Evolutionary conservation across 1,140 invertebrate genomes (phyloP).

Genomic region (Tribolium madens): DNA sequence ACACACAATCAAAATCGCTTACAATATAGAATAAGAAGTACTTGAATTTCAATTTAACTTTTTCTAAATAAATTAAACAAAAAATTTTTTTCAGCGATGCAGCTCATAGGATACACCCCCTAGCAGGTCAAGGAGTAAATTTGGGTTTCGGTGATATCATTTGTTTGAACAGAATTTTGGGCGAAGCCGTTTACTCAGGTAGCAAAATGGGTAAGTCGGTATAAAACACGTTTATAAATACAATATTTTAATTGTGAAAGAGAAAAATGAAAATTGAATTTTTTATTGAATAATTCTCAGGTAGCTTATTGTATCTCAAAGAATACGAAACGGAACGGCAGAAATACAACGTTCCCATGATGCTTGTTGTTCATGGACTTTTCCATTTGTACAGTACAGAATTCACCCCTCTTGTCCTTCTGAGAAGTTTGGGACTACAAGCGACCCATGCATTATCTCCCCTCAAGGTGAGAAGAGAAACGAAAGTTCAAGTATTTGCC

Average conservation of each 20-base stretch:
- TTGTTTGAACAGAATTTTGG: constrained; percentile 77
- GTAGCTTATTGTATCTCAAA: constrained; percentile 75
- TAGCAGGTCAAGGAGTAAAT: constrained; percentile 98
- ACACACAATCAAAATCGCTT: too few species aligned
- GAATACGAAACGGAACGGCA: constrained; percentile 90
- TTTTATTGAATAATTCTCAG: constrained; percentile 62
- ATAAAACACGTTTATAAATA: background rate
- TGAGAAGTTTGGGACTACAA: constrained; percentile 88
- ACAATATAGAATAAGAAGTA: too few species aligned
- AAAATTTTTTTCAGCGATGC: constrained; percentile 80
- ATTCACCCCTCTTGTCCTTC: constrained; percentile 82
- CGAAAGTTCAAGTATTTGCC: constrained; percentile 10
- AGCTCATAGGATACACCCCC: constrained; percentile 94
- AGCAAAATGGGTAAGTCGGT: constrained; percentile 74
- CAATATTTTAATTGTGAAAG: background rate
- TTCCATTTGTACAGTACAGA: constrained; percentile 87
- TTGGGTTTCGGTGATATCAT: constrained; percentile 94
- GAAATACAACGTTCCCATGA: constrained; percentile 87
- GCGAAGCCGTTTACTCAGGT: constrained; percentile 79
- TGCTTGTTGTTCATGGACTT: constrained; percentile 88
- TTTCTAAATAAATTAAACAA: background rate
- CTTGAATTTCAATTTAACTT: background rate
- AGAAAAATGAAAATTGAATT: too few species aligned
- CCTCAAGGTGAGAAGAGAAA: constrained; percentile 76
- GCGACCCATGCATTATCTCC: constrained; percentile 82